These are phyloP conservation scores for Benthosema pterotum DNA, from an alignment of 2,797 vertebrate genomes.

Conservation along the genomic window DNA sequence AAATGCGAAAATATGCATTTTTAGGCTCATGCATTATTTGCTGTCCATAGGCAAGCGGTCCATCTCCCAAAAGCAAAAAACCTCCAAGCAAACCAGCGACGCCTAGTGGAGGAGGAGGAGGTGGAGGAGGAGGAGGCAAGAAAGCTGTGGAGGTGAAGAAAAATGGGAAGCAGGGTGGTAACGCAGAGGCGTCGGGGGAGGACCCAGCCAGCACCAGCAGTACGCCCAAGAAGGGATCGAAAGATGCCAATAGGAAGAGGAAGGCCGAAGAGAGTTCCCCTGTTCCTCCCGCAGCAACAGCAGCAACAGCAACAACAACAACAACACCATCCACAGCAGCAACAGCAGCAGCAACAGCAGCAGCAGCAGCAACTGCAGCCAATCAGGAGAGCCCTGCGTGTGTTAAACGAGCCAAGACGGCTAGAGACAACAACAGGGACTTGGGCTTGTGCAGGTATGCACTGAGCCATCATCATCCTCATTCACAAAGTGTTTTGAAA, in stretches of 20 bases:
- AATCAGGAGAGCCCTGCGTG: constrained; percentile 87
- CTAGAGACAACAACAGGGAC: constrained; percentile 92
- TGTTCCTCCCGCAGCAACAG: constrained; percentile 42
- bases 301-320: too few relatives aligned
- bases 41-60: constrained; percentile 89
- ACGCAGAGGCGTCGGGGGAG: constrained; percentile 88
- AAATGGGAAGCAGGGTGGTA: constrained; percentile 84
- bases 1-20: neutral
- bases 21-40: constrained; percentile 9
- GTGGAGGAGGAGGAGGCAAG: constrained; percentile 74
- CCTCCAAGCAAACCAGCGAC: constrained; percentile 82
- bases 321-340: too few relatives aligned
- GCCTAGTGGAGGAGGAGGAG: constrained; percentile 53
- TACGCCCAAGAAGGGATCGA: constrained; percentile 88
- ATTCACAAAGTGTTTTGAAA: constrained; percentile 8
- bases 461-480: constrained; percentile 29
- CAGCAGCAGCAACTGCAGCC: too few relatives aligned
- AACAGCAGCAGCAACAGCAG: too few relatives aligned
- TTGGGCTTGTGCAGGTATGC: constrained; percentile 92
- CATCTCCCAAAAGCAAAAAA: constrained; percentile 92
- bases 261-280: constrained; percentile 86
- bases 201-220: constrained; percentile 83
- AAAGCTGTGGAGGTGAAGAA: constrained; percentile 87
- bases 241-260: constrained; percentile 88
- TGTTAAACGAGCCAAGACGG: constrained; percentile 89